phyloP scores from a whole-genome alignment of 2,797 vertebrate species.

The Oryzias dopingdopingensis region DNA sequence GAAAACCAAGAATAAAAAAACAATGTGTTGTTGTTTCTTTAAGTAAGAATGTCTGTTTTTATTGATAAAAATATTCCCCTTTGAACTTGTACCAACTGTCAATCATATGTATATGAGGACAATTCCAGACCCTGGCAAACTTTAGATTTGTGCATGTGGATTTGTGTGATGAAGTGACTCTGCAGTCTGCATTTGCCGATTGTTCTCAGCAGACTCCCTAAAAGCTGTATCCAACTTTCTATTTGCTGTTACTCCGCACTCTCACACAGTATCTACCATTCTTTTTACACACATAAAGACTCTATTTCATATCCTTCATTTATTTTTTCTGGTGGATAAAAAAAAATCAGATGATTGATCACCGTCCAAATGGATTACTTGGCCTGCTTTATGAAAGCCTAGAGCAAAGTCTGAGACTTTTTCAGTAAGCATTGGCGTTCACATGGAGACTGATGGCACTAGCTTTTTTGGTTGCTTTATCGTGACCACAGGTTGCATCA shows the following conservation, averaged over 20 bases:
- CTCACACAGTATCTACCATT: constrained; percentile 27
- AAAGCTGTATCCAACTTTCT: background rate
- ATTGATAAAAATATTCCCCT: no score
- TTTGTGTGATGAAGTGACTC: constrained; percentile 1
- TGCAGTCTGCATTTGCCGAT: constrained; percentile 3
- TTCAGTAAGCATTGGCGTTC: constrained; percentile 30
- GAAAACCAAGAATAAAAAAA: no score
- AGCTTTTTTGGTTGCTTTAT: constrained; percentile 57
- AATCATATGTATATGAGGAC: no score
- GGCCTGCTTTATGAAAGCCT: constrained; percentile 60
- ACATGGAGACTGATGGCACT: constrained; percentile 56
- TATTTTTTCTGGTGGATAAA: background rate
- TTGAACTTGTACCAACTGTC: no score
- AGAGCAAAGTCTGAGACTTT: constrained; percentile 47
- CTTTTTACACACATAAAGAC: constrained; percentile 18
- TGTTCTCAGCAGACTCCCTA: background rate
- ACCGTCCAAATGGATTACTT: constrained; percentile 66
- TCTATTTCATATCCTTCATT: background rate
- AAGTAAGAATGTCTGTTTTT: no score
- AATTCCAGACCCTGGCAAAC: no score
- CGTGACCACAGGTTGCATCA: constrained; percentile 71
- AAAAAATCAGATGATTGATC: constrained; percentile 34
- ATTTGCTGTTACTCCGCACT: constrained; percentile 6
- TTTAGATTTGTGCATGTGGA: no score
- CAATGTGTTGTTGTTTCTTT: no score